These are phyloP conservation scores for Tenualosa ilisha DNA, from an alignment of 2,797 vertebrate genomes.

Conservation along the genomic window DNA sequence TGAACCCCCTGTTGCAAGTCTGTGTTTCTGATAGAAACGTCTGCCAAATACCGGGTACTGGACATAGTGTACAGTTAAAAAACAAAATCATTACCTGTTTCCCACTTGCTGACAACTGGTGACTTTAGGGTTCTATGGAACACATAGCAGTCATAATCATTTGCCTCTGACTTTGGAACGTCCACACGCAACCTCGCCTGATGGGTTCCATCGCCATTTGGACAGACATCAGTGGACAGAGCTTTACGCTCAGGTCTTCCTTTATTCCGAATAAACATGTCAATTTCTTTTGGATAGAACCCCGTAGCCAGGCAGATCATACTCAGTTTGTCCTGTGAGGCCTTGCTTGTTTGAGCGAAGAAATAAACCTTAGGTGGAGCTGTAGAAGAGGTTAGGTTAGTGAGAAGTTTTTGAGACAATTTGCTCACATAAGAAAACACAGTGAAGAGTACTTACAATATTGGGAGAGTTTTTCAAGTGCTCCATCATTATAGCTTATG, in stretches of 20 bases:
- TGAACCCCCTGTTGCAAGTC: too few relatives aligned
- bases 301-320: neutral
- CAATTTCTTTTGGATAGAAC: neutral
- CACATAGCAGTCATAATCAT: neutral
- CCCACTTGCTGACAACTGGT: neutral
- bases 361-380: slow-evolving; percentile 19
- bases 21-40: too few relatives aligned
- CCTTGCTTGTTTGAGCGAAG: neutral
- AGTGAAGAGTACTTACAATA: neutral
- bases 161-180: neutral
- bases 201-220: slow-evolving; percentile 17
- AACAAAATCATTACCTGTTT: too few relatives aligned
- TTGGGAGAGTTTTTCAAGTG: neutral
- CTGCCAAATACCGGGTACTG: too few relatives aligned
- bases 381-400: neutral
- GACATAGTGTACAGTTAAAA: neutral
- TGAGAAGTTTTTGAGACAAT: neutral
- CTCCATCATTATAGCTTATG: neutral
- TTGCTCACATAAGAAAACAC: neutral
- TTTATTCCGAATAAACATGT: neutral
- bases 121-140: neutral
- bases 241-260: neutral
- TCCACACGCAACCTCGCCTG: neutral
- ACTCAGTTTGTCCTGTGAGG: neutral
- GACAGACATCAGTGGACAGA: neutral